Base-by-base conservation (phyloP, 2,888 invertebrate species). In the Lobophora halterata region DNA sequence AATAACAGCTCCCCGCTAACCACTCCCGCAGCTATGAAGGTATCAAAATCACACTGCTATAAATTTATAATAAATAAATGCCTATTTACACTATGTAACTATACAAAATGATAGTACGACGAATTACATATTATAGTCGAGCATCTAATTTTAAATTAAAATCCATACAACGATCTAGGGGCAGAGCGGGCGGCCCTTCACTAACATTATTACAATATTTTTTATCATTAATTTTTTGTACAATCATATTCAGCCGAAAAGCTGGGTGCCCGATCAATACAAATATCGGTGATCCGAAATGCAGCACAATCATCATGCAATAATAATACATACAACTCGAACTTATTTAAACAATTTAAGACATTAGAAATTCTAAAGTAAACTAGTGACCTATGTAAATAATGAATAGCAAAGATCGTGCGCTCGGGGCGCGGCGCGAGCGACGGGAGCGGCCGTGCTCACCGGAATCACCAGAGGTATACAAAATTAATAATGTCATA, bases 11-110 rank as follows among this genome's bases (percentile, higher is more conserved):
- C 76, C 77, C 77, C 80, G n/a, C n/a, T n/a, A n/a, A 71, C 69
- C 79, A 73, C 71, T 77, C 79, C 82, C 82, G 79, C 80, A 78
- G 79, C 81, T 79, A 81, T 79, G 80, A 48, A 50, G 37, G 48
- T 82, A 82, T 82, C 79, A 80, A 83, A 81, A 80, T 75, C 83
- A 82, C 82, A 79, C 83, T 76, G 86, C 83, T 81, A 81, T 82
- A 74, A 83, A 81, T 86, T 85, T 82, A 85, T 83, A 86, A 87
- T 87, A 87, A 86, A 86, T 87, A 87, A 87, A 87, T 87, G 87
- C 87, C 87, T 87, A 87, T 87, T 85, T 86, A 87, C 86, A 86
- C 86, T 87, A 87, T 82, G 81, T 82, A 79, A 79, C 85, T 86
- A 87, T 87, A 87, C 86, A 86, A 85, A 85, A 85, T 79, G 83